Conservation (phyloP, 2,888 invertebrate genomes). For the Parelbella ahira region DNA sequence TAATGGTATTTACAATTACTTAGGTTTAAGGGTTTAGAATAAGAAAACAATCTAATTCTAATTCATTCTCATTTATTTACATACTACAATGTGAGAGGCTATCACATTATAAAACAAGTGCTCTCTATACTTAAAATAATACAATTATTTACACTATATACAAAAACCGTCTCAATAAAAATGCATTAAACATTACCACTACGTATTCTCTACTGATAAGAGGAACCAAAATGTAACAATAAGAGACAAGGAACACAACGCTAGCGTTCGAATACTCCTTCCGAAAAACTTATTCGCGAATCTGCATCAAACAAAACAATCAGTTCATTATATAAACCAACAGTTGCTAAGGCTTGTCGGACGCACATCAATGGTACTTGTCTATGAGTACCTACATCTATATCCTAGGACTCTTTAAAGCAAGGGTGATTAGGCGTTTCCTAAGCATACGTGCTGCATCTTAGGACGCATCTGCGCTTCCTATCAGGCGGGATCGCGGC, state of each 20-base stretch:
- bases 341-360: slow-evolving; percentile 25
- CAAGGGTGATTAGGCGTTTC: too few relatives aligned
- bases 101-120: slow-evolving; percentile 77
- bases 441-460: too few relatives aligned
- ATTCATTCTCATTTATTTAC: slow-evolving; percentile 77
- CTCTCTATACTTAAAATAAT: slow-evolving; percentile 39
- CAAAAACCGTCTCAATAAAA: slow-evolving; percentile 47
- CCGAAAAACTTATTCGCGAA: slow-evolving; percentile 42
- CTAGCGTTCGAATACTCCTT: slow-evolving; percentile 34
- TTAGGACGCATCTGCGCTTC: too few relatives aligned
- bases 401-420: too few relatives aligned
- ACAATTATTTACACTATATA: slow-evolving; percentile 64
- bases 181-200: slow-evolving; percentile 44
- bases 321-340: slow-evolving; percentile 48
- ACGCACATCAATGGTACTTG: too few relatives aligned
- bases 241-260: slow-evolving; percentile 39
- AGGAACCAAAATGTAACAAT: slow-evolving; percentile 43
- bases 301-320: slow-evolving; percentile 41
- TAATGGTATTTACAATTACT: too few relatives aligned
- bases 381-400: too few relatives aligned
- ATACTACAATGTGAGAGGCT: slow-evolving; percentile 67
- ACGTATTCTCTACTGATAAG: slow-evolving; percentile 29
- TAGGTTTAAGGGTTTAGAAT: background rate
- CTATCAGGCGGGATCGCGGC: too few relatives aligned
- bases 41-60: slow-evolving; percentile 42